Conservation (phyloP, 2,113 vertebrate species). For the Epinephelus cyanopodus region DNA sequence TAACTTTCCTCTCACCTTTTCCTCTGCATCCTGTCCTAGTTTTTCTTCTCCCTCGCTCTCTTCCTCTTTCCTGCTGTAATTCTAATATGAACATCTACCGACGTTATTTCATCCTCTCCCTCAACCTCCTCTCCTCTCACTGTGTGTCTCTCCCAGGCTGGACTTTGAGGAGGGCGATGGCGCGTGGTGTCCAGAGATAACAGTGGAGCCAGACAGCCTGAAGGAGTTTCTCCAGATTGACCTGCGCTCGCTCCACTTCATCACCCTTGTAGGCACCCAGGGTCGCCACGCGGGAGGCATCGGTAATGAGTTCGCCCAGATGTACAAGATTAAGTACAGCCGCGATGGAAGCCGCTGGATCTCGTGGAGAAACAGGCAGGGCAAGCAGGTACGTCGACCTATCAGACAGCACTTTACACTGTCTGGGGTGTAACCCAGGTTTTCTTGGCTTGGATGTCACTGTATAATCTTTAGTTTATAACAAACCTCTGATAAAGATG, state of each 20-base stretch:
- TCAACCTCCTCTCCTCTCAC: neutral
- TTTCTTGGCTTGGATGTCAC: neutral
- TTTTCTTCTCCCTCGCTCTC: neutral
- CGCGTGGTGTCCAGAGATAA: slow-evolving; percentile 95
- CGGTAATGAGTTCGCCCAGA: slow-evolving; percentile 96
- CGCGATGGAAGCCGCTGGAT: slow-evolving; percentile 97
- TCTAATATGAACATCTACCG: slow-evolving; percentile 5
- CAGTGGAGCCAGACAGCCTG: slow-evolving; percentile 90
- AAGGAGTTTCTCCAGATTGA: slow-evolving; percentile 98
- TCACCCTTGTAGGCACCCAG: slow-evolving; percentile 97
- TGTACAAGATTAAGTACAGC: slow-evolving; percentile 98
- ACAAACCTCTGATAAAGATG: slow-evolving; percentile 11
- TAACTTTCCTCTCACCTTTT: slow-evolving; percentile 55
- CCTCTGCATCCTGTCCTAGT: slow-evolving; percentile 28
- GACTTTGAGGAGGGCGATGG: slow-evolving; percentile 95
- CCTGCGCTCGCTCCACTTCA: slow-evolving; percentile 92
- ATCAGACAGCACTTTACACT: neutral
- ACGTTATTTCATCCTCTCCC: neutral
- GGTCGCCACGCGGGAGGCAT: slow-evolving; percentile 95
- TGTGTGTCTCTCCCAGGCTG: slow-evolving; percentile 81
- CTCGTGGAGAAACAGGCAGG: slow-evolving; percentile 93
- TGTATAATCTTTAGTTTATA: slow-evolving; percentile 13
- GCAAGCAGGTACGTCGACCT: slow-evolving; percentile 86
- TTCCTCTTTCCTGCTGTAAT: slow-evolving; percentile 21
- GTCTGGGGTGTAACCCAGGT: neutral